A percentile compares a stretch with the other conserved stretches of the same genome.
phyloP scores from a whole-genome alignment of 2,888 invertebrate species.

The Spilarctia lutea region DNA sequence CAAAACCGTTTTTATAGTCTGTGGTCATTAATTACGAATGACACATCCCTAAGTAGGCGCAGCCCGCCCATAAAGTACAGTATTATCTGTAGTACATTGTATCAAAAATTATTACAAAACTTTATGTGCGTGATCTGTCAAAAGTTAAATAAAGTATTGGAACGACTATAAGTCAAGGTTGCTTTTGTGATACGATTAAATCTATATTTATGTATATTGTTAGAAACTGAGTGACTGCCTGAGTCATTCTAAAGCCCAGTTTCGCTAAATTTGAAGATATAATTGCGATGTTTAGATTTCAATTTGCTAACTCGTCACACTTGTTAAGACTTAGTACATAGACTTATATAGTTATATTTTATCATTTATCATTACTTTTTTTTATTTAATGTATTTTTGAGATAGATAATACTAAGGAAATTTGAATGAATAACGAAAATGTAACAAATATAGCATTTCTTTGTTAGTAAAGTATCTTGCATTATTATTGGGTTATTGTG shows the following conservation, averaged over 20 bases:
- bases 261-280: conserved; percentile 21
- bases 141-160: too few relatives aligned
- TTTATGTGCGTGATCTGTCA: too few relatives aligned
- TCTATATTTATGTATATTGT: conserved; percentile 13
- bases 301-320: not conserved
- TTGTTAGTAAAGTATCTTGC: too few relatives aligned
- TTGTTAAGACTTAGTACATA: not conserved
- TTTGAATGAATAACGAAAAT: not conserved
- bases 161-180: conserved; percentile 45
- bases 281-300: conserved; percentile 17
- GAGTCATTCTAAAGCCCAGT: conserved; percentile 36
- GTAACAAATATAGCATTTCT: not conserved
- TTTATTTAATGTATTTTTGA: not conserved
- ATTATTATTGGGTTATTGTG: not conserved
- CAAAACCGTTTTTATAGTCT: too few relatives aligned
- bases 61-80: too few relatives aligned
- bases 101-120: too few relatives aligned
- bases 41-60: too few relatives aligned
- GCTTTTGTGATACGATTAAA: conserved; percentile 30
- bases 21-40: too few relatives aligned
- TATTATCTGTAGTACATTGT: too few relatives aligned
- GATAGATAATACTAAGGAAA: not conserved
- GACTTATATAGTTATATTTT: not conserved
- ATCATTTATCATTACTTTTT: too few relatives aligned
- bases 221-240: conserved; percentile 14